Conservation (phyloP, 2,797 vertebrate species). For the Xiphophorus birchmanni region DNA sequence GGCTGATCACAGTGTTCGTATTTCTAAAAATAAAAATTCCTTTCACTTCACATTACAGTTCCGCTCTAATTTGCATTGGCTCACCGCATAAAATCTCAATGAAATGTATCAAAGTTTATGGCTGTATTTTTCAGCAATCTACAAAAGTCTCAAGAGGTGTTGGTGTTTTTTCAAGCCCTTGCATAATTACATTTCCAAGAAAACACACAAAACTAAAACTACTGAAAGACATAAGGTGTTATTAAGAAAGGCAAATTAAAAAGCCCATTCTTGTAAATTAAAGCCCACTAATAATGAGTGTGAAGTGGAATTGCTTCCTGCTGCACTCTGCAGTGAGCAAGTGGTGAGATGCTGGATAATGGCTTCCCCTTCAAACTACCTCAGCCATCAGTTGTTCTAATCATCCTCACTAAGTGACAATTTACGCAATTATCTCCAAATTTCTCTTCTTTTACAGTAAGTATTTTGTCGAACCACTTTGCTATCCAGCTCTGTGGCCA, state of each 20-base stretch:
- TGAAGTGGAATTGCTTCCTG: slow-evolving; percentile 46
- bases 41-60: background rate
- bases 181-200: background rate
- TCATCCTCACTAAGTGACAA: slow-evolving; percentile 59
- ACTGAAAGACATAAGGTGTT: background rate
- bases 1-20: background rate
- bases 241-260: slow-evolving; percentile 32
- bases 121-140: background rate
- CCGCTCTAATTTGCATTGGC: background rate
- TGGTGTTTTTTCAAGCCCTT: background rate
- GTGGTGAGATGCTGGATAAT: slow-evolving; percentile 49
- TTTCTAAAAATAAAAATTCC: background rate
- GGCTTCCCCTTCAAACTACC: slow-evolving; percentile 53
- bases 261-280: slow-evolving; percentile 34
- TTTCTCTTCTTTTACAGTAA: slow-evolving; percentile 38
- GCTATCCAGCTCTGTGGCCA: slow-evolving; percentile 12
- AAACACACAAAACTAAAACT: background rate
- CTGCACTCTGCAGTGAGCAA: slow-evolving; percentile 28
- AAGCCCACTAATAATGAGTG: slow-evolving; percentile 44
- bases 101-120: background rate
- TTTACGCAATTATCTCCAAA: slow-evolving; percentile 57
- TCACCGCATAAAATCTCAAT: background rate
- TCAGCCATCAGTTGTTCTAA: slow-evolving; percentile 52
- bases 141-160: background rate
- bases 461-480: slow-evolving; percentile 37